These are phyloP conservation scores for Cyclargus thomasi DNA, from an alignment of 1,140 invertebrate species.

Conservation along the genomic window DNA sequence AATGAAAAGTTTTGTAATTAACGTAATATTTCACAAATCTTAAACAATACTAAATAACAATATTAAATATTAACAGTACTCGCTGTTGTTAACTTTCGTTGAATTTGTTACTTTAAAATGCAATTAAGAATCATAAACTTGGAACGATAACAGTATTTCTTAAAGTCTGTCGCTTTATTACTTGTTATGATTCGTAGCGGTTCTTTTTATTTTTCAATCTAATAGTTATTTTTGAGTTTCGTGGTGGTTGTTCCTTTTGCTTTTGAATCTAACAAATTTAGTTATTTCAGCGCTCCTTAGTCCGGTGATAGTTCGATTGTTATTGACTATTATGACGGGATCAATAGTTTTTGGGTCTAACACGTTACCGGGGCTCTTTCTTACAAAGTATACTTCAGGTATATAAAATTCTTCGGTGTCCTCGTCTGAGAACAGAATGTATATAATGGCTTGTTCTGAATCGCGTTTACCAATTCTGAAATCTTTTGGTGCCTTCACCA, in stretches of 20 bases:
- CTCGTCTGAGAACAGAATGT: conserved; percentile 50
- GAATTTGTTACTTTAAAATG: neutral
- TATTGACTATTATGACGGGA: conserved; percentile 48
- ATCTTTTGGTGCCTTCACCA: conserved; percentile 46
- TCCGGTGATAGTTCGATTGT: conserved; percentile 51
- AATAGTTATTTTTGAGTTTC: conserved; percentile 35
- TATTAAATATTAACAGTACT: neutral
- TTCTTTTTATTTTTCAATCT: conserved; percentile 51
- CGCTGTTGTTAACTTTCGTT: neutral
- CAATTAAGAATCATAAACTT: neutral
- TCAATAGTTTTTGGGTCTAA: conserved; percentile 31
- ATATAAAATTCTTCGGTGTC: conserved; percentile 31
- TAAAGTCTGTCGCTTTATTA: neutral
- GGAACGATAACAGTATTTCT: neutral
- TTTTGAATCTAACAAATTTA: conserved; percentile 51
- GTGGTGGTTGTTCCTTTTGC: conserved; percentile 37
- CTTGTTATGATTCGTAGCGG: conserved; percentile 2
- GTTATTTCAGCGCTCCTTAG: conserved; percentile 51
- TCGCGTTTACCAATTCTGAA: conserved; percentile 38
- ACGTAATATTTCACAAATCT: too few relatives aligned
- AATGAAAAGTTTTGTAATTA: too few relatives aligned
- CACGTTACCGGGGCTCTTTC: conserved; percentile 25
- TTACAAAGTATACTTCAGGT: conserved; percentile 53
- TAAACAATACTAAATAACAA: too few relatives aligned
- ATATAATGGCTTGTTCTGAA: conserved; percentile 38